Base-by-base conservation (phyloP, 2,888 invertebrate species). In the Cetonia aurata region DNA sequence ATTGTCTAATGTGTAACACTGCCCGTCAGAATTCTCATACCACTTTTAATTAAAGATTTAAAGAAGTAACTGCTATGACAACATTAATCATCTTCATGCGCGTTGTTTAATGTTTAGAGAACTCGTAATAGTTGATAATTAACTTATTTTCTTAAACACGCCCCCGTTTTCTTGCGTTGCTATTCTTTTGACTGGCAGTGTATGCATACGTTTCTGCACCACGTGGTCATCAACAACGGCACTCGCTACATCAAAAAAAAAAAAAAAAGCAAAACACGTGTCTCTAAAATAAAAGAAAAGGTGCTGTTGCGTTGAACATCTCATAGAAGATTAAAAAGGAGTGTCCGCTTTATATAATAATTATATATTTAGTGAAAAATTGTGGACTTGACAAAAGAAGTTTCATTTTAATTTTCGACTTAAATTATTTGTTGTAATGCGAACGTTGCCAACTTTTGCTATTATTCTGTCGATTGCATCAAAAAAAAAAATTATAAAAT, bases 401-500 rank as follows among this genome's bases (percentile, higher is more conserved):
- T 12, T 46, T 48, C 25, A 1, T 46, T 60, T 60, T 46, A 46
- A 46, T 60, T 60, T 48, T 25, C 46, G 13, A 33, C 13, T 48
- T 60, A 60, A 48, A 44, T n/a, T n/a, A 31, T 53, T 25, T 53
- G 53, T 53, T 53, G 25, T 31, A 53, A 10, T 19, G 44, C 59
- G 48, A 46, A 60, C 48, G 60, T 48, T 60, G 60, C 60, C 60
- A 60, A 60, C 37, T 60, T 60, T 60, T 60, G 60, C 60, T 60
- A 60, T 56, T 48, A 46, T 48, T 60, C 53, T 4, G 25, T 53
- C 31, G 25, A 53, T 60, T 41, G 60, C 60, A 60, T 46, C 60
- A 48, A 10, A 31, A 44, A 48, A 46, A 46, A 60, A 48, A 60
- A 60, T 42, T n/a, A 48, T 48, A 48, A 60, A 46, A 60, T 60